These are phyloP conservation scores for Gonatopus flavifemur DNA, from an alignment of 1,140 invertebrate genomes.

Conservation along the genomic window DNA sequence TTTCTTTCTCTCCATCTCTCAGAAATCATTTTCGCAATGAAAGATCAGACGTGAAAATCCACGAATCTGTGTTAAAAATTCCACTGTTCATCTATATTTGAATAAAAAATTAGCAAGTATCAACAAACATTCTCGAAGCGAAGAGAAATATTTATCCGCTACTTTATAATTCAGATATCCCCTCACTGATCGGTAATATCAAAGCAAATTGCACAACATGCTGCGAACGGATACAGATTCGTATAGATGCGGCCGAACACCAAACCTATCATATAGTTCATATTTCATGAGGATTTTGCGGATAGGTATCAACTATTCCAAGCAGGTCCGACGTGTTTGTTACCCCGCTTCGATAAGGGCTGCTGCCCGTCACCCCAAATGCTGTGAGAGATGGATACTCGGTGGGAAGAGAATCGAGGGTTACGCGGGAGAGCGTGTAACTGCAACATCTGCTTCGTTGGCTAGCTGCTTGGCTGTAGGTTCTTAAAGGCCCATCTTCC, in stretches of 20 bases:
- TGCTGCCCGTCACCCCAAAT: neutral
- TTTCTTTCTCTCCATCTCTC: too few relatives aligned
- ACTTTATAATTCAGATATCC: too few relatives aligned
- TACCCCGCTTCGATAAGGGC: slow-evolving; percentile 28
- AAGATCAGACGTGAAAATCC: too few relatives aligned
- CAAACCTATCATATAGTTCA: slow-evolving; percentile 33
- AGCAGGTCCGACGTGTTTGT: slow-evolving; percentile 37
- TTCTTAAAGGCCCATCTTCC: slow-evolving; percentile 24
- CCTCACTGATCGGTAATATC: slow-evolving; percentile 18
- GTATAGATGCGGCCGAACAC: slow-evolving; percentile 14
- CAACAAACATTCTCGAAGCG: too few relatives aligned
- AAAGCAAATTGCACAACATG: slow-evolving; percentile 25
- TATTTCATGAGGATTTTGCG: slow-evolving; percentile 45
- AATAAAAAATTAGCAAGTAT: too few relatives aligned
- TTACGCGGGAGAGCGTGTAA: slow-evolving; percentile 22
- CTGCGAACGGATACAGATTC: slow-evolving; percentile 4
- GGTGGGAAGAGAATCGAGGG: neutral
- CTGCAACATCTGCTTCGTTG: slow-evolving; percentile 41
- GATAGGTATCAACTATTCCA: slow-evolving; percentile 34
- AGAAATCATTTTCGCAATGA: too few relatives aligned
- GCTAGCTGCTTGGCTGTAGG: slow-evolving; percentile 19
- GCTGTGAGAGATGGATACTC: slow-evolving; percentile 1
- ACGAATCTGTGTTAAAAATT: too few relatives aligned
- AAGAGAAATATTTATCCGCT: too few relatives aligned
- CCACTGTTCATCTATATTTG: too few relatives aligned